phyloP scores from a whole-genome alignment of 2,113 vertebrate genomes.

The Eulacestoma nigropectus region DNA sequence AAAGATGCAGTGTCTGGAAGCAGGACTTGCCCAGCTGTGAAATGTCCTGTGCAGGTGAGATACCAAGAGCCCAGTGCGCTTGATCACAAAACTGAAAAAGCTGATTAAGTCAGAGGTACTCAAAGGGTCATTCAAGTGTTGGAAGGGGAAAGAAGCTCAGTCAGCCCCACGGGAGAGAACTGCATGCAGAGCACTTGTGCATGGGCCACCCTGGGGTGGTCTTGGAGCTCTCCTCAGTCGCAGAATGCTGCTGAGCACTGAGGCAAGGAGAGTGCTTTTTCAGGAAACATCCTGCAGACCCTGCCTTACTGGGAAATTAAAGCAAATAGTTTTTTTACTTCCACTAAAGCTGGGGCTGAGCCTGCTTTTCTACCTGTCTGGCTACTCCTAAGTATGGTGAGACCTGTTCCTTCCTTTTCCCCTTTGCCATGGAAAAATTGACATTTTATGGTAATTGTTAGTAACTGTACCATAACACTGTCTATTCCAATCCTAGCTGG shows the following conservation, averaged over 20 bases:
- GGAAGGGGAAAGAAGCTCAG: neutral
- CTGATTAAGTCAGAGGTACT: neutral
- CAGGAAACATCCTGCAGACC: neutral
- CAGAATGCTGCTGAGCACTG: neutral
- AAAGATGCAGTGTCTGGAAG: neutral
- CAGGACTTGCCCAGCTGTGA: neutral
- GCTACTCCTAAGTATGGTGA: neutral
- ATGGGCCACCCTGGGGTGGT: neutral
- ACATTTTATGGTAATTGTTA: neutral
- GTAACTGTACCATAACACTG: neutral
- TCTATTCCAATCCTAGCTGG: neutral
- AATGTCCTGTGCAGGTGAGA: neutral
- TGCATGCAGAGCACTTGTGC: neutral
- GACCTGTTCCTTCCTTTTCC: neutral
- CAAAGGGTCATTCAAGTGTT: neutral
- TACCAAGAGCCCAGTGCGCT: neutral
- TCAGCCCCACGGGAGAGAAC: neutral
- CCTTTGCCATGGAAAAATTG: neutral
- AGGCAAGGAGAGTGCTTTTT: neutral
- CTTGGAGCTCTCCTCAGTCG: neutral
- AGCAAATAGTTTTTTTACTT: neutral
- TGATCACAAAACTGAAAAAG: neutral
- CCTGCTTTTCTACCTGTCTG: neutral
- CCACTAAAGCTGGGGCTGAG: neutral
- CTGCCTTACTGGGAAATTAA: neutral